phyloP scores from a whole-genome alignment of 2,888 invertebrate species.

The Brachypalpus laphriformis region DNA sequence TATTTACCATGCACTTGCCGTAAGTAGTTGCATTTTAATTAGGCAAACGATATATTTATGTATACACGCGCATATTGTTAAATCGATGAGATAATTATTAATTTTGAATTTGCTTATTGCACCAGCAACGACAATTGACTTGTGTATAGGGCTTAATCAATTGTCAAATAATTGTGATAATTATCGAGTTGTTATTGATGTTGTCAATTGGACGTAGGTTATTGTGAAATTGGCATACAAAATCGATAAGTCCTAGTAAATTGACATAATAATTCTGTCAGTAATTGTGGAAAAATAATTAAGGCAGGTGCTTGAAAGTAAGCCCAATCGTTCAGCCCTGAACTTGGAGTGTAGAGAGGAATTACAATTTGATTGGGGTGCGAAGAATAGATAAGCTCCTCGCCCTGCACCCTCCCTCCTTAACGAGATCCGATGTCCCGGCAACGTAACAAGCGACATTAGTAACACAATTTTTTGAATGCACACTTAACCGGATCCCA shows the following conservation, averaged over 20 bases:
- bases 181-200: conserved; percentile 18
- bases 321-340: no score
- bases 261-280: not conserved
- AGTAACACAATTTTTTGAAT: no score
- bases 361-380: not conserved
- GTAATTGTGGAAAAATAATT: not conserved
- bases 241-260: not conserved
- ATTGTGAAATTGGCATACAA: not conserved
- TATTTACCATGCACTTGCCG: conserved; percentile 56
- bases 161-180: conserved; percentile 50
- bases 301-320: not conserved
- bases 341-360: no score
- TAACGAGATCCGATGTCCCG: no score
- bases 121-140: not conserved
- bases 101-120: conserved; percentile 44
- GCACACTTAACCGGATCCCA: no score
- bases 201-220: not conserved
- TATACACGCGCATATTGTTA: conserved; percentile 10
- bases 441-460: no score
- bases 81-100: conserved; percentile 55
- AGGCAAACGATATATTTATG: conserved; percentile 35
- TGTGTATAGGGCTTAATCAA: conserved; percentile 28
- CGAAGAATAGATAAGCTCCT: no score
- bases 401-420: no score
- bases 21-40: conserved; percentile 64